Percentiles rank a stretch among this genome's conserved stretches.
Evolutionary conservation across 2,113 vertebrate genomes (phyloP).

Genomic region (western clawed frog (Xenopus tropicalis)): UCB_Xtro_10.0 CM004444.2:174992001-174992500

Average conservation of each 20-base stretch:
- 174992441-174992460: neutral
- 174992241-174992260: neutral
- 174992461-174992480: no score
- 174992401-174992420: neutral
- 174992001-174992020: no score
- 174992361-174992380: neutral
- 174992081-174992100: neutral
- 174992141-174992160: neutral
- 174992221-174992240: neutral
- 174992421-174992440: no score
- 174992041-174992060: no score
- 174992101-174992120: neutral
- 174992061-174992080: no score
- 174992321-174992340: neutral
- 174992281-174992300: neutral
- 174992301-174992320: neutral
- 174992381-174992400: neutral
- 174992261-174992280: neutral
- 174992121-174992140: neutral
- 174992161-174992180: neutral
- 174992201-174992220: neutral
- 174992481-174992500: neutral
- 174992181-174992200: neutral
- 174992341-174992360: neutral
- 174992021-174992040: no score